Percentiles rank a stretch among this genome's conserved stretches.
phyloP scores from a whole-genome alignment of 2,797 vertebrate species.

The Tachyglossus aculeatus region DNA sequence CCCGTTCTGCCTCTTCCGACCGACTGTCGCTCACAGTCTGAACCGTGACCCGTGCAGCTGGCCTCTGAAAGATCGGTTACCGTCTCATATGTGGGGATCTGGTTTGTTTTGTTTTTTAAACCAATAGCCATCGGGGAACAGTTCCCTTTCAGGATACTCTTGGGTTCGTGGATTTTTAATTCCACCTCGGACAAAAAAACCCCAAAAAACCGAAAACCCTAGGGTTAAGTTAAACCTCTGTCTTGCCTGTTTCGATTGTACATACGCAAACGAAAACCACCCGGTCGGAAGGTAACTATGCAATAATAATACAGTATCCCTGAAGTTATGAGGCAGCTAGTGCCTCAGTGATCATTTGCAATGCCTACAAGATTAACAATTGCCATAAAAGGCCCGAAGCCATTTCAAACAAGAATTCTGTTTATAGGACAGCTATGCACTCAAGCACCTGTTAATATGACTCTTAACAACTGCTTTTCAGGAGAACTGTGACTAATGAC shows the following conservation, averaged over 20 bases:
- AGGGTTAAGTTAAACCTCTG: not conserved
- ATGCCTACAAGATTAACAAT: constrained; percentile 71
- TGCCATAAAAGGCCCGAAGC: constrained; percentile 69
- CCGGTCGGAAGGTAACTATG: constrained; percentile 65
- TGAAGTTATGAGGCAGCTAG: constrained; percentile 71
- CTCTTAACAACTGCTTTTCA: constrained; percentile 79
- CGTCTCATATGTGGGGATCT: not conserved
- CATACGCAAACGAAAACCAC: constrained; percentile 52
- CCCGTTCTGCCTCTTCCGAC: accelerated
- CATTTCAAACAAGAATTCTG: constrained; percentile 73
- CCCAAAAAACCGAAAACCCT: too few species aligned
- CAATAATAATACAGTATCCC: constrained; percentile 68
- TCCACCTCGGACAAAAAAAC: constrained; percentile 28
- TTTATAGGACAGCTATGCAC: constrained; percentile 76
- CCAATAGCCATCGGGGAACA: constrained; percentile 57
- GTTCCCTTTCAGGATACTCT: constrained; percentile 26
- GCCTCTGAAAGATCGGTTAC: not conserved
- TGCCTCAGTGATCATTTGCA: constrained; percentile 71
- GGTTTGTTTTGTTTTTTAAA: not conserved
- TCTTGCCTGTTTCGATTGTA: constrained; percentile 37
- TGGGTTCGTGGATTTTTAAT: not conserved
- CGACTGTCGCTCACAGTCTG: not conserved
- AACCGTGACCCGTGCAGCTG: not conserved
- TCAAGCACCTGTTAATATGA: constrained; percentile 80
- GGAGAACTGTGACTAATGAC: constrained; percentile 79